Evolutionary conservation across 1,140 invertebrate genomes (phyloP).

Genomic region (Philaenus spumarius): DNA sequence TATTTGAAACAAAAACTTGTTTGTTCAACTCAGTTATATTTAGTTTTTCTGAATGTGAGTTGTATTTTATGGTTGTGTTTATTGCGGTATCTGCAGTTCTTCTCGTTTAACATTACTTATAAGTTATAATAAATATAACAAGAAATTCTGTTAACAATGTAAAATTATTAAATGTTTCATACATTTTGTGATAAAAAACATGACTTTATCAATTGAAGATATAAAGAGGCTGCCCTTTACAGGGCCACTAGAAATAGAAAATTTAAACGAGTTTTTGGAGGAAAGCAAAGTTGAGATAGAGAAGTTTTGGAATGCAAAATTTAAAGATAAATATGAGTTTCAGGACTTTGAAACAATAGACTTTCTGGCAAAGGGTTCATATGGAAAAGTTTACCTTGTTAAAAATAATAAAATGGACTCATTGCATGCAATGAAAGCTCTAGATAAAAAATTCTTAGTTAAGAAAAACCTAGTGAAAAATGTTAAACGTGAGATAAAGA

Average conservation of each 20-base stretch:
- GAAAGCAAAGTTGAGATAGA: background rate
- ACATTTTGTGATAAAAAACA: too few relatives aligned
- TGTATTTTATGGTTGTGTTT: too few relatives aligned
- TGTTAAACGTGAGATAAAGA: constrained; percentile 77
- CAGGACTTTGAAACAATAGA: constrained; percentile 50
- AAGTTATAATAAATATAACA: too few relatives aligned
- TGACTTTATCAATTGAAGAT: too few relatives aligned
- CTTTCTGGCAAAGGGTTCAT: constrained; percentile 83
- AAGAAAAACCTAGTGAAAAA: constrained; percentile 81
- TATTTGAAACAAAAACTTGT: too few relatives aligned
- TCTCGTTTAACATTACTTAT: too few relatives aligned
- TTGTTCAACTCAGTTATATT: too few relatives aligned
- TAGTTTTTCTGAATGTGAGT: too few relatives aligned
- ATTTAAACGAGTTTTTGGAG: background rate
- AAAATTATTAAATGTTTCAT: too few relatives aligned
- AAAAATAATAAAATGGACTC: constrained; percentile 48
- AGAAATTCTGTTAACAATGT: too few relatives aligned
- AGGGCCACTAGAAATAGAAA: background rate
- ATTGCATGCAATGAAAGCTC: constrained; percentile 85
- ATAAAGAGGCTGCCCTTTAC: too few relatives aligned
- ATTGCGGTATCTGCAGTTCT: too few relatives aligned
- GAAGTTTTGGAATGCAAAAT: background rate
- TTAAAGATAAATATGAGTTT: constrained; percentile 13
- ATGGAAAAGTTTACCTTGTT: constrained; percentile 80
- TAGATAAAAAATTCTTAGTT: constrained; percentile 82